Percentiles rank a stretch among this genome's conserved stretches.
Evolutionary conservation across 2,113 vertebrate genomes (phyloP).

Genomic region (Callocephalon fimbriatum): DNA sequence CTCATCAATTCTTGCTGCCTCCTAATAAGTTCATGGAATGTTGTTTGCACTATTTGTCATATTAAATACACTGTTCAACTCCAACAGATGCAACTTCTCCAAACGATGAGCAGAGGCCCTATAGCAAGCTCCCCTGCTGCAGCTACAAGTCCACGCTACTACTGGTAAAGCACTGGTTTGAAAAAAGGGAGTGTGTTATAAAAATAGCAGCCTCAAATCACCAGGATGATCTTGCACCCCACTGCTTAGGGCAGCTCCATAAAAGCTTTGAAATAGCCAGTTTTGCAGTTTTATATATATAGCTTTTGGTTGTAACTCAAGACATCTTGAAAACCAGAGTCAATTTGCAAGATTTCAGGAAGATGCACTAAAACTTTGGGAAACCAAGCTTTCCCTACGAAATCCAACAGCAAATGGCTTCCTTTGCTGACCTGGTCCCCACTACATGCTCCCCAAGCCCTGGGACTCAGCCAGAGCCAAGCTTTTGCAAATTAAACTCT

Average conservation of each 20-base stretch:
- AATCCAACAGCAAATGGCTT: background rate
- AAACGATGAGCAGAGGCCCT: rapidly evolving
- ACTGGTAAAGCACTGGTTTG: too few species aligned
- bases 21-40: rapidly evolving
- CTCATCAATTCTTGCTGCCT: background rate
- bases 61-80: background rate
- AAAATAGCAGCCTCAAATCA: background rate
- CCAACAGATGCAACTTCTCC: background rate
- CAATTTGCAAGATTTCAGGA: background rate
- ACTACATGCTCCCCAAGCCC: rapidly evolving
- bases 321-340: background rate
- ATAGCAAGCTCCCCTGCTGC: background rate
- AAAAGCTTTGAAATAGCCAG: background rate
- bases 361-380: background rate
- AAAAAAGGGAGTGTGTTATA: background rate
- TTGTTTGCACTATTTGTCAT: background rate
- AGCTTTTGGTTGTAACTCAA: background rate
- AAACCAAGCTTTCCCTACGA: background rate
- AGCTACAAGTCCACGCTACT: background rate
- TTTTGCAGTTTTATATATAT: background rate
- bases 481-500: background rate
- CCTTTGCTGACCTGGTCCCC: background rate
- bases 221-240: background rate
- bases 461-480: background rate
- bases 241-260: rapidly evolving